These are phyloP conservation scores for Poeciliopsis retropinna DNA, from an alignment of 2,113 vertebrate species.

Conservation along the genomic window DNA sequence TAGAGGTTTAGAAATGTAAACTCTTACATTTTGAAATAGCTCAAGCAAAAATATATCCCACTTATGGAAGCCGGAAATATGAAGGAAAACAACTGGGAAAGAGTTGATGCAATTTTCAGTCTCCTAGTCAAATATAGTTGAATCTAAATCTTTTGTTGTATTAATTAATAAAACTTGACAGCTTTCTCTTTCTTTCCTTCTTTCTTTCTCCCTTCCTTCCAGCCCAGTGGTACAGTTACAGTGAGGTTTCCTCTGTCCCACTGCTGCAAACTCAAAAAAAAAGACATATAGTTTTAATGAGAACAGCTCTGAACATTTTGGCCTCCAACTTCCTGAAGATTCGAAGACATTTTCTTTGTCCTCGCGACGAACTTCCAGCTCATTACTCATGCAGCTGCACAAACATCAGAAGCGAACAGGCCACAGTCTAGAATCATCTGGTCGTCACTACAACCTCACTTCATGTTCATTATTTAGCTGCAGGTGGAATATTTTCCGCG, in stretches of 20 bases:
- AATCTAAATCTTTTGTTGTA: too few relatives aligned
- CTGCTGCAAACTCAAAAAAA: neutral
- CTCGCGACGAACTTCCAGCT: constrained; percentile 15
- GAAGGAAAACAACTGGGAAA: too few relatives aligned
- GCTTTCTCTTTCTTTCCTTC: too few relatives aligned
- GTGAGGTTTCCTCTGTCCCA: constrained; percentile 2
- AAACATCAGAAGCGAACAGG: neutral
- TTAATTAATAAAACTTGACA: too few relatives aligned
- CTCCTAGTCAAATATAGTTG: too few relatives aligned
- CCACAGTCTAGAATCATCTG: neutral
- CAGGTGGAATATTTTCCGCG: constrained; percentile 7
- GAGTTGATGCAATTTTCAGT: too few relatives aligned
- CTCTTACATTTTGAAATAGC: too few relatives aligned
- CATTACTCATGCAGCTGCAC: constrained; percentile 10
- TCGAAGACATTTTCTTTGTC: constrained; percentile 21
- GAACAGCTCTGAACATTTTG: constrained; percentile 16
- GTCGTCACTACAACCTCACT: constrained; percentile 24
- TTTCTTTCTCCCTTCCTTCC: too few relatives aligned
- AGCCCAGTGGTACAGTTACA: neutral
- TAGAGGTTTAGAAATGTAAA: too few relatives aligned
- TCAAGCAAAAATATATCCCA: too few relatives aligned
- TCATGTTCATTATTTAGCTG: constrained; percentile 30
- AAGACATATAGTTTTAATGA: constrained; percentile 25
- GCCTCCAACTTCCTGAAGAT: constrained; percentile 27
- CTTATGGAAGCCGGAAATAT: too few relatives aligned